These are phyloP conservation scores for Coptotermes formosanus DNA, from an alignment of 1,140 invertebrate genomes.

Conservation along the genomic window DNA sequence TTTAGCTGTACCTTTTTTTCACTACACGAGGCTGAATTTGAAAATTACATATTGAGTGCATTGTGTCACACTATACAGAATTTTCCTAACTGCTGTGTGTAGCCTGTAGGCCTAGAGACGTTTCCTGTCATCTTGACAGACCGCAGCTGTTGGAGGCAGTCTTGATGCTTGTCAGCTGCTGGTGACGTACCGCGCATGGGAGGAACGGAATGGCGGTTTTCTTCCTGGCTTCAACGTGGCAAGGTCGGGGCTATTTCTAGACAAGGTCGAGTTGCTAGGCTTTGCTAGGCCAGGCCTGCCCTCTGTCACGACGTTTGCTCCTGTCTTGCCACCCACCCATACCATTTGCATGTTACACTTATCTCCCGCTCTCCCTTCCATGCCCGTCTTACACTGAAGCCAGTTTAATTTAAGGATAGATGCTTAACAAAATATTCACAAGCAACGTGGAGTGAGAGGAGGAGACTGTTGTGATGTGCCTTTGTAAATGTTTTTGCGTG, in stretches of 20 bases:
- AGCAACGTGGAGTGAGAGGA: too few species aligned
- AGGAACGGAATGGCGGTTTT: background rate
- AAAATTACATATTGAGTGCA: too few species aligned
- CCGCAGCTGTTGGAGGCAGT: background rate
- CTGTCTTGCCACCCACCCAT: background rate
- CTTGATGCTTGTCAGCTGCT: conserved; percentile 1
- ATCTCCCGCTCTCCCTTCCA: background rate
- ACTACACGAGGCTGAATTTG: too few species aligned
- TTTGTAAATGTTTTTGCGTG: background rate
- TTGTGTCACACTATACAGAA: too few species aligned
- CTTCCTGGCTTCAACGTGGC: background rate
- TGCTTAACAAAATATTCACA: background rate
- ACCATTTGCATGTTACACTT: background rate
- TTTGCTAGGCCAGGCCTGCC: background rate
- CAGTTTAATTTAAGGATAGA: background rate
- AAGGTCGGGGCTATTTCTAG: conserved; percentile 12
- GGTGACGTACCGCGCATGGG: background rate
- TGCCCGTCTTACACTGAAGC: background rate
- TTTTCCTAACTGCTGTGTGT: too few species aligned
- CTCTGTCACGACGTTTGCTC: background rate
- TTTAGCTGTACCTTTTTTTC: too few species aligned
- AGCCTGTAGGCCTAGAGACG: too few species aligned
- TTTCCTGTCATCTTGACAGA: background rate
- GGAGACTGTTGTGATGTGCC: background rate
- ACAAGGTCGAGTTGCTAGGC: conserved; percentile 5